phyloP scores from a whole-genome alignment of 1,140 invertebrate species.

The Atta texana region DNA sequence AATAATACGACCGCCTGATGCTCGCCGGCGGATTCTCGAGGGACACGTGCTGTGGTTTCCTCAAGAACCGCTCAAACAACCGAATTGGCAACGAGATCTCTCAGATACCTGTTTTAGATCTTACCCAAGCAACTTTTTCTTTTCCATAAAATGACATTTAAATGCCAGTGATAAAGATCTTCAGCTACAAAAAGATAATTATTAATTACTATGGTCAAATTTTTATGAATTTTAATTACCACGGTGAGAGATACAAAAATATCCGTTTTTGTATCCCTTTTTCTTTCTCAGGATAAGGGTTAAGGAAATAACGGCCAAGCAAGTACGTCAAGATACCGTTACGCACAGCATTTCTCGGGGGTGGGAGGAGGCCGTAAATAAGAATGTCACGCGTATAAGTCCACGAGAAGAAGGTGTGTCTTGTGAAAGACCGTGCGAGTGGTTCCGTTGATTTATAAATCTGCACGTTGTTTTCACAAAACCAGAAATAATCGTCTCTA shows the following conservation, averaged over 20 bases:
- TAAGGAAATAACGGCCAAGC: constrained; percentile 21
- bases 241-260: not conserved
- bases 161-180: not conserved
- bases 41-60: not conserved
- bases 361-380: constrained; percentile 1
- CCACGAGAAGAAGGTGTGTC: constrained; percentile 49
- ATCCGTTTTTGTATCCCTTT: not conserved
- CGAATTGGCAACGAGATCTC: constrained; percentile 9
- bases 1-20: constrained; percentile 74
- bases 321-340: constrained; percentile 48
- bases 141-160: not conserved
- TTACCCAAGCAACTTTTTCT: not conserved
- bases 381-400: constrained; percentile 39
- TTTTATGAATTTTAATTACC: not conserved
- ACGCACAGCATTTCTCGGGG: constrained; percentile 32
- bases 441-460: constrained; percentile 35
- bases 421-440: constrained; percentile 6
- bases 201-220: constrained; percentile 7
- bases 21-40: constrained; percentile 20
- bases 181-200: not conserved
- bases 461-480: constrained; percentile 21
- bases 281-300: constrained; percentile 11
- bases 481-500: not conserved
- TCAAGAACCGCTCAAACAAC: not conserved
- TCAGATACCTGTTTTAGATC: constrained; percentile 3